Conservation (phyloP, 1,140 invertebrate species). For the Drosophila kepulauana region DNA sequence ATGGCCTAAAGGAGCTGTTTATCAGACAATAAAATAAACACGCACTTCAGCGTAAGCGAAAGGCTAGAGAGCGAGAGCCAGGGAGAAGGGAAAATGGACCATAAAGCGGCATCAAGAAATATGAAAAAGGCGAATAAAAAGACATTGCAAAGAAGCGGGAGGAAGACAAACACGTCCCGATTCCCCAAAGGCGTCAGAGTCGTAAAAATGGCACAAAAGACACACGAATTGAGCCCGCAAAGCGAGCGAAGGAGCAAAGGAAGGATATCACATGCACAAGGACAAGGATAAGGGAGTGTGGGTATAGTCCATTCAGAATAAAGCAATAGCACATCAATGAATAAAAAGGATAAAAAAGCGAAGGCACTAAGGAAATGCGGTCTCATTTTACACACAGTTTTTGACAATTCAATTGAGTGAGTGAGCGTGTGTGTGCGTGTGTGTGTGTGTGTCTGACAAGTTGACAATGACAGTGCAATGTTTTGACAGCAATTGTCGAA, state of each 20-base stretch:
- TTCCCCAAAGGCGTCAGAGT: conserved; percentile 61
- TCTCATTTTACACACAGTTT: conserved; percentile 61
- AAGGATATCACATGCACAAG: conserved; percentile 20
- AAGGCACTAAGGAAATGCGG: conserved; percentile 60
- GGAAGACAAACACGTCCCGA: conserved; percentile 32
- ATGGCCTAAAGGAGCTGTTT: conserved; percentile 66
- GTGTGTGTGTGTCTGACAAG: conserved; percentile 39
- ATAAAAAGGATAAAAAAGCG: conserved; percentile 38
- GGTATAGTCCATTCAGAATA: conserved; percentile 66
- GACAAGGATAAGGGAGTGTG: background rate
- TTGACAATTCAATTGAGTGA: conserved; percentile 55
- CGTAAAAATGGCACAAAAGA: conserved; percentile 78
- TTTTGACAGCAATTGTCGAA: conserved; percentile 81
- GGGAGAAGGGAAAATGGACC: conserved; percentile 33
- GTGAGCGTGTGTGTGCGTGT: conserved; percentile 17
- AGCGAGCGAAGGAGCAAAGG: too few species aligned
- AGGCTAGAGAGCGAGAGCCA: conserved; percentile 2
- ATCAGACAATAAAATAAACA: conserved; percentile 83
- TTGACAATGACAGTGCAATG: conserved; percentile 71
- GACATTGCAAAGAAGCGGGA: conserved; percentile 1
- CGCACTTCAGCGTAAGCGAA: conserved; percentile 53
- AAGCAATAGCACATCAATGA: conserved; percentile 59
- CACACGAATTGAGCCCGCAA: conserved; percentile 65
- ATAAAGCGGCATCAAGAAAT: conserved; percentile 58
- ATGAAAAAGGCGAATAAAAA: conserved; percentile 46